Conservation (phyloP, 2,113 vertebrate species). For the Leucopternis melanops region DNA sequence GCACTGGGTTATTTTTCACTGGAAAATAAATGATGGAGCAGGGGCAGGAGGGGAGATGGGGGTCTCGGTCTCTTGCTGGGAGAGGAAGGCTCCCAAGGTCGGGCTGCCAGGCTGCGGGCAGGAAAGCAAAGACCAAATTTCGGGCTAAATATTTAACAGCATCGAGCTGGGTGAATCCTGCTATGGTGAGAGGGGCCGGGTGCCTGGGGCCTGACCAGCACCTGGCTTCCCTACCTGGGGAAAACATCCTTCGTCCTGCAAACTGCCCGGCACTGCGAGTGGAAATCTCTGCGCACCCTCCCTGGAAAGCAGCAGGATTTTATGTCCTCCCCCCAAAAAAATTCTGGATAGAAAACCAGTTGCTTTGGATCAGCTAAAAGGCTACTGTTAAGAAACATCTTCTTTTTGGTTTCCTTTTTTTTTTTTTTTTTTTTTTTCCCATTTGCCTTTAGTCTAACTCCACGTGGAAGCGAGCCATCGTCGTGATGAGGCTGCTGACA, state of each 20-base stretch:
- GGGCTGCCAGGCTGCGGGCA: neutral
- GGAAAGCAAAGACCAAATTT: neutral
- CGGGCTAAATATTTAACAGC: neutral
- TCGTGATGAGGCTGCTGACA: accelerated
- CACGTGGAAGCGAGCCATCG: accelerated
- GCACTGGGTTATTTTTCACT: neutral
- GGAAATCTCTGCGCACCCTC: neutral
- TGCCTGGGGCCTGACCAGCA: neutral
- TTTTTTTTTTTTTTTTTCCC: too few relatives aligned
- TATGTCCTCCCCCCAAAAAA: neutral
- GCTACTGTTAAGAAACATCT: neutral
- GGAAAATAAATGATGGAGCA: neutral
- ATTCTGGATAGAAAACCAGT: accelerated
- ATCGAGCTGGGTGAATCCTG: neutral
- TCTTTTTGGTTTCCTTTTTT: accelerated
- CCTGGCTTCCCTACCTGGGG: neutral
- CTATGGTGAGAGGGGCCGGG: accelerated
- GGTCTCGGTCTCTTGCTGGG: accelerated
- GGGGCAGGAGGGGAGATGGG: neutral
- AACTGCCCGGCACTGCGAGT: accelerated
- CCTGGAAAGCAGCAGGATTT: neutral
- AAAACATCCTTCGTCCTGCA: accelerated
- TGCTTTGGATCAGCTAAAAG: neutral
- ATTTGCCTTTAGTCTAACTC: neutral
- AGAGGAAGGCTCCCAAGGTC: neutral